A percentile compares a stretch with the other conserved stretches of the same genome.
These are phyloP conservation scores for Gobius niger DNA, from an alignment of 2,113 vertebrate genomes.

Conservation along the genomic window DNA sequence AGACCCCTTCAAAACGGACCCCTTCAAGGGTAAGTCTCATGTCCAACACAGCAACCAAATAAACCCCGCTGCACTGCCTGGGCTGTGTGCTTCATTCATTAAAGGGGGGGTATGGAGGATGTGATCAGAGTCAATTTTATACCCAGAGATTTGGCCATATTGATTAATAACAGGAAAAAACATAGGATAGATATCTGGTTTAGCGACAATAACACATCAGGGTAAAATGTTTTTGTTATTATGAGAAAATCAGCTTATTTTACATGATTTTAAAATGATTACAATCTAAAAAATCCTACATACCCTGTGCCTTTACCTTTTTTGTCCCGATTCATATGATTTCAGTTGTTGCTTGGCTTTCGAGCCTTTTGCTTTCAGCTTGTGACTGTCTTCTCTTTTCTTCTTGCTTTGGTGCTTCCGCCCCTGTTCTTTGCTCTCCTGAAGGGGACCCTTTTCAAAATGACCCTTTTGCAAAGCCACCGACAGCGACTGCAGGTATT, in stretches of 20 bases:
- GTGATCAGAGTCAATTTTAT: too few relatives aligned
- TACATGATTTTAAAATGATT: too few relatives aligned
- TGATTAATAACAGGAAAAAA: too few relatives aligned
- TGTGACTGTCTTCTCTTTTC: conserved; percentile 32
- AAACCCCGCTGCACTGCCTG: background rate
- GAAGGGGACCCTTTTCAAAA: conserved; percentile 91
- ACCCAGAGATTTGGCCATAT: too few relatives aligned
- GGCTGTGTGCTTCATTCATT: background rate
- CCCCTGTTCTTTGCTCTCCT: conserved; percentile 36
- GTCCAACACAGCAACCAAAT: background rate
- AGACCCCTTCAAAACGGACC: conserved; percentile 95
- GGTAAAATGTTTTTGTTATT: too few relatives aligned
- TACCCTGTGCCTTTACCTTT: too few relatives aligned
- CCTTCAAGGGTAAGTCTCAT: conserved; percentile 82
- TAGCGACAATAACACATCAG: too few relatives aligned
- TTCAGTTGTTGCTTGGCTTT: background rate
- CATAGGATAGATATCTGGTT: too few relatives aligned
- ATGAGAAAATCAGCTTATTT: too few relatives aligned
- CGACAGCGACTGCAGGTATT: conserved; percentile 82
- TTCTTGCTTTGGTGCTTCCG: conserved; percentile 22
- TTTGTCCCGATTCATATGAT: too few relatives aligned
- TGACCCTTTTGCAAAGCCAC: conserved; percentile 89
- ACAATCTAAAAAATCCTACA: too few relatives aligned
- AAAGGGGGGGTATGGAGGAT: too few relatives aligned
- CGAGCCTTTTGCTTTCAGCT: conserved; percentile 22